Base-by-base conservation (phyloP, 2,888 invertebrate species). In the Seladonia tumulorum region DNA sequence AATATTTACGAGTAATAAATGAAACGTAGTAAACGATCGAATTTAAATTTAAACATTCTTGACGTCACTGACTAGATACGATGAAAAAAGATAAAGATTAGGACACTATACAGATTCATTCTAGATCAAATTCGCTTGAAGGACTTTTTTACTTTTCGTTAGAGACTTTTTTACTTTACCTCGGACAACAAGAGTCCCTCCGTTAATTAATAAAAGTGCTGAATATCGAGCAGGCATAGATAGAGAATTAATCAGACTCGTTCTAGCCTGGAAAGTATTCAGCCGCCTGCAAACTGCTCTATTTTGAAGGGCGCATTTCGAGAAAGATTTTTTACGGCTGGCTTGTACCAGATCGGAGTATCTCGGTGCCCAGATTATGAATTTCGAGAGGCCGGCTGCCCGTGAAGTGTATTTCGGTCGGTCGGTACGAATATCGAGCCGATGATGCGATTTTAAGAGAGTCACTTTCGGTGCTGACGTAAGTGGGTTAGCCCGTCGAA, bases 401-500 rank as follows among this genome's bases (percentile, higher is more conserved):
- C 66, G 39, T 39, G 66, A 68, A 86, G 78, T 79, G 75, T 83
- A 83, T 89, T 86, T 86, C 66, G 57, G 75, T 81, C 68, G 42
- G 5, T 10, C 35, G 45, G 47, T 49, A 42, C 57, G 25, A 72
- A 39, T 68, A 47, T 78, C 72, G 45, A 71, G 57, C 57, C 76
- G 81, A 82, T 83, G 76, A 49, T 60, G 71, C 76, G 45, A 77
- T 74, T 77, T 81, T 75, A 73, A 79, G 60, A 78, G 81, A 73
- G 53, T 81, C 77, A 68, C 83, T 81, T 53, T 79, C 49, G 76
- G 42, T 74, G 81, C 86, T 91, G 90, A 91, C 88, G 88, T 88
- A 90, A 92, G 87, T 85, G 80, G 88, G 88, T 91, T 82, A 83
- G 63, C 82, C 85, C 81, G 81, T 80, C 86, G 71, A 35, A 39